Evolutionary conservation across 2,888 invertebrate genomes (phyloP), one percentile per base, ranked within the genome.

Genomic region (Cyaniris semiargus): DNA sequence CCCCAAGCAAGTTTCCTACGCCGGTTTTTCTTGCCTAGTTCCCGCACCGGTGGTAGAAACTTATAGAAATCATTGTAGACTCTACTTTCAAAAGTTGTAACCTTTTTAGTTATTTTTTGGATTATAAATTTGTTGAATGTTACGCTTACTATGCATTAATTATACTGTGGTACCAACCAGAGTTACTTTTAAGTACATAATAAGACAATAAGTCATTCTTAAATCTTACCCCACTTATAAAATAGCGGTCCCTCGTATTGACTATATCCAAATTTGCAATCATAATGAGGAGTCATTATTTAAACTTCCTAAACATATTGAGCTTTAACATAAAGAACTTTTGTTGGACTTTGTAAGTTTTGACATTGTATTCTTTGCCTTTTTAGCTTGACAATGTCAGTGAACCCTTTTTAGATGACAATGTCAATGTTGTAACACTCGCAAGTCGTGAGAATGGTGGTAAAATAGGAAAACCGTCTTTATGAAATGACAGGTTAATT

Each of bases 231-330:
- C 60, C 10, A 60, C 23, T 60, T 27, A 66, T 31, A 66, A 66
- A 66, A 31, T 66, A 66, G 6, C 31, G 66, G 66, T 66, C 23
- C 23, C n/a, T 58, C 58, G 5, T 66, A 66, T 15, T 66, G 66
- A 15, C 27, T 66, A 66, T 66, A 15, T 66, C 66, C 66, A 66
- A 66, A 66, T 66, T 66, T 15, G 66, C 66, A 66, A 66, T 27
- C 27, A 66, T 31, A 66, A 66, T 66, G 27, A 66, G 27, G 18
- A 13, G 66, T 18, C 60, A 31, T 31, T 66, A 66, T 66, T 66
- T 66, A 66, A 66, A 66, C 66, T 66, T 66, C 31, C 66, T 66
- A 60, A 60, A 60, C 60, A 66, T 15, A 66, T 66, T 60, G 60
- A 60, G 60, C 66, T 27, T 27, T 3, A 2, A 60, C 23, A 60